Percentiles rank a stretch among this genome's conserved stretches.
phyloP scores from a whole-genome alignment of 2,113 vertebrate genomes.

The Cervus canadensis region DNA sequence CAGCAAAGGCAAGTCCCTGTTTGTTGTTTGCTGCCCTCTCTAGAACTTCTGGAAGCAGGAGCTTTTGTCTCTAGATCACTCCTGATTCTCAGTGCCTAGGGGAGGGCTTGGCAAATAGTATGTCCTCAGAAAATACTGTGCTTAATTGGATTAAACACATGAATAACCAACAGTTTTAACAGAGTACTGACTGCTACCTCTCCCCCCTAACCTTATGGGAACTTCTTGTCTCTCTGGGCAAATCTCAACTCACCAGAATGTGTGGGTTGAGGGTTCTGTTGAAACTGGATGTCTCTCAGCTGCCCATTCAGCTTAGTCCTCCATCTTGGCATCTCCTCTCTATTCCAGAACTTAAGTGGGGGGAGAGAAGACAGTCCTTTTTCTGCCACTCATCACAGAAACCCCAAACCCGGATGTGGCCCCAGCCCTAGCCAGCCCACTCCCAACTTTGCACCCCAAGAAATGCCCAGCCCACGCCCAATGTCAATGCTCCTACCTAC shows the following conservation, averaged over 20 bases:
- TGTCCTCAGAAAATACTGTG: background rate
- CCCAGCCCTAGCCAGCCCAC: background rate
- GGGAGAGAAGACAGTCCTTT: background rate
- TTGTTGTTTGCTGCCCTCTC: background rate
- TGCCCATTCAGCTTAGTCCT: background rate
- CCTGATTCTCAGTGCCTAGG: background rate
- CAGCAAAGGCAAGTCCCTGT: background rate
- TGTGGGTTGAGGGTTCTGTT: background rate
- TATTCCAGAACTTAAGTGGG: background rate
- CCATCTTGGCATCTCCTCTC: background rate
- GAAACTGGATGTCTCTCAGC: background rate
- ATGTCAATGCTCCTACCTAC: background rate
- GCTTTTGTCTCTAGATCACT: background rate
- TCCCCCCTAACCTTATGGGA: background rate
- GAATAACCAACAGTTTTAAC: background rate
- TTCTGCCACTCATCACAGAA: background rate
- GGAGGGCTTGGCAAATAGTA: background rate
- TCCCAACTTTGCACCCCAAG: background rate
- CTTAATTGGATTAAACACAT: background rate
- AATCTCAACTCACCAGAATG: background rate
- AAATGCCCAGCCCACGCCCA: background rate
- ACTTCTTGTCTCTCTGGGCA: background rate
- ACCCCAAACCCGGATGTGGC: background rate
- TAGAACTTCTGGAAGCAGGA: background rate
- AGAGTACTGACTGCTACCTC: background rate